Evolutionary conservation across 1,140 invertebrate species (phyloP), one percentile per base, ranked within the genome.

Genomic region (Apis cerana): DNA sequence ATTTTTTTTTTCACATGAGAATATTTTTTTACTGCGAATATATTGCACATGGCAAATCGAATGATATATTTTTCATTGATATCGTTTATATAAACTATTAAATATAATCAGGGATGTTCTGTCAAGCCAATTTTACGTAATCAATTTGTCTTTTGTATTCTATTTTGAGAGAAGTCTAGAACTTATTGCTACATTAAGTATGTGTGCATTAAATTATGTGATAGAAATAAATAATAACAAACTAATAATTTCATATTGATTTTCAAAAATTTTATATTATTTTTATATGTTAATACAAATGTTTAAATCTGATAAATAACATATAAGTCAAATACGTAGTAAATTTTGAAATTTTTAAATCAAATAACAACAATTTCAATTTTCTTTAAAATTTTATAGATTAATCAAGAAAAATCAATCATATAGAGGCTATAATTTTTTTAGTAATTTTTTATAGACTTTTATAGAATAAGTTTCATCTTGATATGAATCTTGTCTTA

Each of bases 61-160:
- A 50, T 75, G 61, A 67, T 19, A 52, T 19, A n/a, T 15, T 58
- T 33, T 48, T 21, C 33, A n/a, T 54, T n/a, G 21, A 54, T 33
- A 48, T 11, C 21, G 23, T 50, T 61, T 56, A n/a, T 62, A 27
- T 64, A 54, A 82, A 78, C 33, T 7, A 21, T 62, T 82, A 19
- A 21, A 8, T 54, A 10, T 19, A 70, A 81, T 15, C 3, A 19
- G n/a, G 0, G 11, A 7, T 11, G 27, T 27, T 23, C 8, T 10
- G 17, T 19, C 33, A 7, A 19, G 70, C 54, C 76, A 84, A 84
- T 61, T 75, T 88, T 82, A 62, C 50, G 58, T 84, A 82, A 88
- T 75, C 33, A 17, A 62, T 21, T 8, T 54, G 23, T 70, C 54
- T n/a, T 15, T 56, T 23, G 15, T 54, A 23, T 27, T 76, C n/a